Conservation (phyloP, 1,140 invertebrate genomes). For the Drosophila triauraria region DNA sequence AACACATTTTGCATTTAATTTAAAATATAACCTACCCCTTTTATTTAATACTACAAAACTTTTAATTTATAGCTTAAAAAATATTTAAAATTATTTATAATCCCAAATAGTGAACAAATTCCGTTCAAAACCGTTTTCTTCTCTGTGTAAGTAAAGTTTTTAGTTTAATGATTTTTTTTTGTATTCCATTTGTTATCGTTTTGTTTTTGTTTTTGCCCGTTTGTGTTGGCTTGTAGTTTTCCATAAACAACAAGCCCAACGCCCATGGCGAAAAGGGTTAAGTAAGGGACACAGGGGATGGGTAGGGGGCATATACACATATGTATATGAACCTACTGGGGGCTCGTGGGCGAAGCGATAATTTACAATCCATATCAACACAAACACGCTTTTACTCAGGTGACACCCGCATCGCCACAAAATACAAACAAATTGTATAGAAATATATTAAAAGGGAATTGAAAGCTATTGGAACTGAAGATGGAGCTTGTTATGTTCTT, state of each 20-base stretch:
- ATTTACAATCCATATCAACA: slow-evolving; percentile 17
- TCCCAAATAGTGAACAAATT: neutral
- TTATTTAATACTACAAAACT: too few relatives aligned
- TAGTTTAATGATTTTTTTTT: slow-evolving; percentile 8
- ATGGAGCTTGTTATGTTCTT: neutral
- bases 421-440: neutral
- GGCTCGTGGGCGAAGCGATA: slow-evolving; percentile 27
- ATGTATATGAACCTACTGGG: neutral
- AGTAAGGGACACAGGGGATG: neutral
- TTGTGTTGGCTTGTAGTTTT: slow-evolving; percentile 27
- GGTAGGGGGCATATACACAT: neutral
- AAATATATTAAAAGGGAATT: neutral
- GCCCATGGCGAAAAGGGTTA: slow-evolving; percentile 25
- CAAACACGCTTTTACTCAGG: slow-evolving; percentile 6
- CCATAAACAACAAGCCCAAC: slow-evolving; percentile 25
- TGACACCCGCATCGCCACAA: slow-evolving; percentile 25
- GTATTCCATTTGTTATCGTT: slow-evolving; percentile 6
- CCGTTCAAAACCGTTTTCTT: neutral
- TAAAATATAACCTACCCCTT: too few relatives aligned
- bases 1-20: too few relatives aligned
- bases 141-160: slow-evolving; percentile 15
- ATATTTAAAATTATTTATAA: too few relatives aligned
- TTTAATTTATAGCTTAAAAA: neutral
- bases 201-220: slow-evolving; percentile 9
- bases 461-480: neutral